Conservation (phyloP, 2,797 vertebrate species). For the Pseudomugil tenellus region DNA sequence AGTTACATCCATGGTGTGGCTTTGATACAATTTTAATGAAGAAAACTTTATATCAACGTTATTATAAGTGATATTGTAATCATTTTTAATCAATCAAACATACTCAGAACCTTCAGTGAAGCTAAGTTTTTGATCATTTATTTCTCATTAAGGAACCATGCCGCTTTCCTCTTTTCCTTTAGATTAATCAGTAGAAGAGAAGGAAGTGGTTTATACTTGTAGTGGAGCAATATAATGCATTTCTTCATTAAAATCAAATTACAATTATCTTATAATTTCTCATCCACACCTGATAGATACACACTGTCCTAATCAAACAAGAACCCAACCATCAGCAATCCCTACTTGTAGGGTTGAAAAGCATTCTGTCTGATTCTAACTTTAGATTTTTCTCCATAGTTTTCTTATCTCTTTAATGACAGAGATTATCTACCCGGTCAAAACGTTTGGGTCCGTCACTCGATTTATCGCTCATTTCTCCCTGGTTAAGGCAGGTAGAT, state of each 20-base stretch:
- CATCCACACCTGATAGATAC: not conserved
- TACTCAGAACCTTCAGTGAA: not conserved
- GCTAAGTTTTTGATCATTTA: not conserved
- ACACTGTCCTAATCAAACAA: slow-evolving; percentile 38
- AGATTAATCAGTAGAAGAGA: not conserved
- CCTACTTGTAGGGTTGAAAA: slow-evolving; percentile 49
- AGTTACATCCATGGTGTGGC: not conserved
- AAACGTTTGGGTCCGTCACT: slow-evolving; percentile 79
- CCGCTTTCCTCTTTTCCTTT: not conserved
- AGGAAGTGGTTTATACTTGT: not conserved
- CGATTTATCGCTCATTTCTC: slow-evolving; percentile 82
- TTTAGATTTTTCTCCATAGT: slow-evolving; percentile 77
- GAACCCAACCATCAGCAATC: slow-evolving; percentile 72
- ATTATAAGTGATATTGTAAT: not conserved
- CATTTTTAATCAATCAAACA: too few species aligned
- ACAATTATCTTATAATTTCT: not conserved
- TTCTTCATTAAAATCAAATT: not conserved
- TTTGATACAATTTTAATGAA: not conserved
- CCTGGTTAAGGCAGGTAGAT: slow-evolving; percentile 83
- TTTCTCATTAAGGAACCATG: not conserved
- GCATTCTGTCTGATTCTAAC: slow-evolving; percentile 74
- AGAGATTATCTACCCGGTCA: slow-evolving; percentile 85
- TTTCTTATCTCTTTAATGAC: slow-evolving; percentile 79
- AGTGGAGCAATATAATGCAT: not conserved
- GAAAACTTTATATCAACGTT: not conserved